phyloP scores from a whole-genome alignment of 64 coral and sea anemone species.

The Stylophora pistillata region DNA sequence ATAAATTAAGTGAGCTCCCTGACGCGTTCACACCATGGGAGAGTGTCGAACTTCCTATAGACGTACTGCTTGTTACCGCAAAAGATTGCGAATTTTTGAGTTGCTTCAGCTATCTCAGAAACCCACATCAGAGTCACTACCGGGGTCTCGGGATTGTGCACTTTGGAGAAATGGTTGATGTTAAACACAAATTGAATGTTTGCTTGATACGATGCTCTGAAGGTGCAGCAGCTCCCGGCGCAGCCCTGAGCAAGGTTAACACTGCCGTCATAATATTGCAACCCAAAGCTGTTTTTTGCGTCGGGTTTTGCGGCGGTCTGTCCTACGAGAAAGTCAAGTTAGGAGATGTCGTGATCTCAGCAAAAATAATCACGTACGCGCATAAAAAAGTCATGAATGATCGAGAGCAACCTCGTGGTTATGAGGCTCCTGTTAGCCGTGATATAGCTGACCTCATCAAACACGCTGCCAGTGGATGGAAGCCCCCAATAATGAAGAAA shows the following conservation, averaged over 20 bases:
- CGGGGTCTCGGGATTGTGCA: neutral
- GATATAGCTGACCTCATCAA: conserved; percentile 8
- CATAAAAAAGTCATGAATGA: conserved; percentile 36
- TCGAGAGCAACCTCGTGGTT: neutral
- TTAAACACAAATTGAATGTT: neutral
- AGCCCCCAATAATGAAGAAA: conserved; percentile 9
- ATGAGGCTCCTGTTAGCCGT: conserved; percentile 1
- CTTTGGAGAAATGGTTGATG: conserved; percentile 16
- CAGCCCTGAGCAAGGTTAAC: neutral
- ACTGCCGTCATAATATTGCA: neutral
- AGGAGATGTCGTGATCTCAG: conserved; percentile 31
- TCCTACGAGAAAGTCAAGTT: conserved; percentile 12
- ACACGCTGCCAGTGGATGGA: conserved; percentile 9
- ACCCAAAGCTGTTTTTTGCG: conserved; percentile 21
- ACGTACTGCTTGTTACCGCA: conserved; percentile 11
- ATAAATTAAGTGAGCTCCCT: neutral
- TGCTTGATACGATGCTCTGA: neutral
- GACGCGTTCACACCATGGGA: neutral
- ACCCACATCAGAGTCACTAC: neutral
- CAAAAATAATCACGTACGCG: neutral
- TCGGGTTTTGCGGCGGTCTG: conserved; percentile 27
- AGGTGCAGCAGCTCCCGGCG: neutral
- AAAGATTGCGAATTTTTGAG: conserved; percentile 15
- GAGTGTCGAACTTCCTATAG: neutral
- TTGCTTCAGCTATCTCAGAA: neutral